Conservation (phyloP, 2,797 vertebrate species). For the Tiaroga cobitis region DNA sequence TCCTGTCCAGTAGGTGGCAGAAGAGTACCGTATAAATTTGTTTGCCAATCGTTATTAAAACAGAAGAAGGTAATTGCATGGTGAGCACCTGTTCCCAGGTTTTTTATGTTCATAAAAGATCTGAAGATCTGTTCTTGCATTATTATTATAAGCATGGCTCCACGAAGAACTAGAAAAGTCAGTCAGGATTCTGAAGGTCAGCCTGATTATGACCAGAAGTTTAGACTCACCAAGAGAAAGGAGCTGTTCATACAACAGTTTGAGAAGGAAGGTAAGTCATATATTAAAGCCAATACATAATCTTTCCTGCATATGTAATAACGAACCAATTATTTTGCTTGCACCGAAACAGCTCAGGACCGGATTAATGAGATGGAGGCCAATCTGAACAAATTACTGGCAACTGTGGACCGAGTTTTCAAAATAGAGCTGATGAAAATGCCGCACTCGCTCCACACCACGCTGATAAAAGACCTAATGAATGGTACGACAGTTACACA, state of each 20-base stretch:
- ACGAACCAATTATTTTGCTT: neutral
- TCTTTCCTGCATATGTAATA: too few relatives aligned
- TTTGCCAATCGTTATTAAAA: neutral
- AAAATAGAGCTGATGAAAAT: conserved; percentile 81
- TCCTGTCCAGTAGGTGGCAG: neutral
- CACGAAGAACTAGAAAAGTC: conserved; percentile 38
- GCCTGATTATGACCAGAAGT: conserved; percentile 50
- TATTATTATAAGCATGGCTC: conserved; percentile 32
- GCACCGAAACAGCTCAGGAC: conserved; percentile 72
- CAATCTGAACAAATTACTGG: conserved; percentile 73
- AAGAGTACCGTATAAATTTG: neutral
- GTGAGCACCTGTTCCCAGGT: neutral
- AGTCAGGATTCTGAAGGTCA: neutral
- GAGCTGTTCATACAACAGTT: conserved; percentile 75
- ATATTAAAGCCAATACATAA: neutral
- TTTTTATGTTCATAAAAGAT: neutral
- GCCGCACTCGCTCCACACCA: conserved; percentile 73
- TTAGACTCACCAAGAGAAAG: conserved; percentile 58
- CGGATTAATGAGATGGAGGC: conserved; percentile 75
- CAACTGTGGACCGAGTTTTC: conserved; percentile 76
- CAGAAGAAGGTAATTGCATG: neutral
- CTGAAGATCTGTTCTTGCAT: neutral
- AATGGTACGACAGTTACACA: conserved; percentile 57
- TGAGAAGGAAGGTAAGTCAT: conserved; percentile 74
- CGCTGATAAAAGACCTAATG: conserved; percentile 73